Evolutionary conservation across 2,113 vertebrate genomes (phyloP), one percentile per base, ranked within the genome.

Genomic region (Perca schrenkii): DNA sequence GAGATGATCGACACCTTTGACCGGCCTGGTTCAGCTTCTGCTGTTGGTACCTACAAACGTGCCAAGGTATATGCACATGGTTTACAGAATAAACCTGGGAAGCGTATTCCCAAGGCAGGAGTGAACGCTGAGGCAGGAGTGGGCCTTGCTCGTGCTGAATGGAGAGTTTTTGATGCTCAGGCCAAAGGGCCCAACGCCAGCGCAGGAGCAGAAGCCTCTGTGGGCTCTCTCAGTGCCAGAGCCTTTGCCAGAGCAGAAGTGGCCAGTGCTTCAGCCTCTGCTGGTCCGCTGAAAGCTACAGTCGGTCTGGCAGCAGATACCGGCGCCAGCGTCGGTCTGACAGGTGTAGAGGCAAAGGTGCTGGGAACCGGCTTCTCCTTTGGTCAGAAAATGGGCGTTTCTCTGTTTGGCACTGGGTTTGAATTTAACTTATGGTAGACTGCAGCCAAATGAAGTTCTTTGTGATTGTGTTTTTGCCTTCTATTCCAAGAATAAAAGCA

Each of bases 101-200:
- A 56, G 21, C 54, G 54, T 25, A 13, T 57, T 22, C 54, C 54
- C 54, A 57, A 57, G 52, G 52, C 17, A 7, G 74, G 65, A 25
- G 3, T 0, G 0, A 63, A 21, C 6, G 69, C 57, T 43, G 21
- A 0, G 7, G 84, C 64, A 6, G 80, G 78, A 53, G 6, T 77
- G 25, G 84, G 80, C 0, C 14, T 3, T 0, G 72, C 64, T 16
- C 19, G 1, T 1, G 87, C 72, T 47, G 50, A 83, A 22, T 68
- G 8, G 40, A 70, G 78, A 0, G 0, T 75, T 13, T 83, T 71
- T 58, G 36, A 64, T 0, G 69, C 25, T 5, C 40, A 79, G 8
- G 70, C 46, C 17, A 89, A 65, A 64, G 78, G 75, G 8, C 77
- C 84, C 31, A 82, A 67, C 3, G 78, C 60, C 43, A 0, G 17